phyloP scores from a whole-genome alignment of 2,797 vertebrate genomes.

The Staurois parvus region DNA sequence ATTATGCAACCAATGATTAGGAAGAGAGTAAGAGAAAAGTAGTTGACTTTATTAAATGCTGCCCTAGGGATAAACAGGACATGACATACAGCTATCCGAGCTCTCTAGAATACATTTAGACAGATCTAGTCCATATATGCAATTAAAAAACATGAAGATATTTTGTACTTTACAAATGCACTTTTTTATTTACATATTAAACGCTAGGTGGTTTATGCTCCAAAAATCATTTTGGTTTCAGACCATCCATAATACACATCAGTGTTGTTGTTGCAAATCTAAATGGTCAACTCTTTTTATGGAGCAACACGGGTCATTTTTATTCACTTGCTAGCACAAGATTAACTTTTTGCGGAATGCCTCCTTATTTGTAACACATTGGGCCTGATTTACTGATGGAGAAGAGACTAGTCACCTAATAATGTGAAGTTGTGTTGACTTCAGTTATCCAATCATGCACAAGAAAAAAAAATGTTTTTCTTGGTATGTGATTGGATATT shows the following conservation, averaged over 20 bases:
- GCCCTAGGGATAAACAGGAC: not conserved
- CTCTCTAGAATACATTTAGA: slow-evolving; percentile 48
- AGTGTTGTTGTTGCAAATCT: not conserved
- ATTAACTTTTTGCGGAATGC: no score
- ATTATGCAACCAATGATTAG: not conserved
- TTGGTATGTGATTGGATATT: not conserved
- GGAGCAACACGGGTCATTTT: not conserved
- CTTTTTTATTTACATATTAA: slow-evolving; percentile 36
- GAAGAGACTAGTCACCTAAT: no score
- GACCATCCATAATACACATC: not conserved
- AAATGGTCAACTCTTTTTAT: not conserved
- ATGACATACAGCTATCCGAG: not conserved
- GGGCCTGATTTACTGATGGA: no score
- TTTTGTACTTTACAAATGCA: not conserved
- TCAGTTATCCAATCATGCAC: not conserved
- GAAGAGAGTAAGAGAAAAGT: not conserved
- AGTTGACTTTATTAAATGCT: not conserved
- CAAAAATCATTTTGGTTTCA: slow-evolving; percentile 3
- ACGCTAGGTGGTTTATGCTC: not conserved
- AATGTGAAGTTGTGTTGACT: not conserved
- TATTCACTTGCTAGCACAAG: no score
- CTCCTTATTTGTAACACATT: no score
- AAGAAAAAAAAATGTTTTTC: not conserved
- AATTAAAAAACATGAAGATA: slow-evolving; percentile 32
- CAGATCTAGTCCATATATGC: slow-evolving; percentile 46